phyloP scores from a whole-genome alignment of 2,113 vertebrate species.

The Fulica atra region DNA sequence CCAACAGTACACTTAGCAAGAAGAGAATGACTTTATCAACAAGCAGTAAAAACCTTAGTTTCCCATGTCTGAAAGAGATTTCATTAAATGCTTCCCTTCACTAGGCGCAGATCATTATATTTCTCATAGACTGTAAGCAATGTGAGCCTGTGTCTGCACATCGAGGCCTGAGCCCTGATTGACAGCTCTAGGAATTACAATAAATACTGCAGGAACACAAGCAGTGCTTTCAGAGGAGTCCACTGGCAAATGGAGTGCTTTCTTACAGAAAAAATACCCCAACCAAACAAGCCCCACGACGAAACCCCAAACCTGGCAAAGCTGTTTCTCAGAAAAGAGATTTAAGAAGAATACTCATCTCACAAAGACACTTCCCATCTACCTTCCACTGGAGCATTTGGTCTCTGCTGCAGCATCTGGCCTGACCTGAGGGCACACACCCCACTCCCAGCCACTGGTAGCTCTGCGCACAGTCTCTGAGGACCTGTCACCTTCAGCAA shows the following conservation, averaged over 20 bases:
- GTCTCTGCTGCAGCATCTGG: neutral
- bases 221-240: neutral
- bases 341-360: neutral
- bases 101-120: slow-evolving; percentile 59
- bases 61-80: slow-evolving; percentile 57
- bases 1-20: slow-evolving; percentile 47
- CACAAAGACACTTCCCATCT: neutral
- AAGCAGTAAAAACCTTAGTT: slow-evolving; percentile 57
- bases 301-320: neutral
- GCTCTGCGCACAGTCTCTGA: neutral
- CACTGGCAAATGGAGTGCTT: neutral
- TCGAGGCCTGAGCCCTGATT: slow-evolving; percentile 26
- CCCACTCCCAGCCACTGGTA: accelerated
- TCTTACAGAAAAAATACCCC: neutral
- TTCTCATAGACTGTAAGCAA: slow-evolving; percentile 43
- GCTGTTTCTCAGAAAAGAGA: neutral
- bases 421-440: neutral
- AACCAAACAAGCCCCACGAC: too few relatives aligned
- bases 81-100: slow-evolving; percentile 66
- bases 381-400: neutral
- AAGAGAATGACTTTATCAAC: slow-evolving; percentile 60
- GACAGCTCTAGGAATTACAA: slow-evolving; percentile 59
- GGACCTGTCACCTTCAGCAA: neutral
- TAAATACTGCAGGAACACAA: slow-evolving; percentile 33
- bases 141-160: slow-evolving; percentile 32